Evolutionary conservation across 2,113 vertebrate genomes (phyloP).

Genomic region (Bucco capensis): DNA sequence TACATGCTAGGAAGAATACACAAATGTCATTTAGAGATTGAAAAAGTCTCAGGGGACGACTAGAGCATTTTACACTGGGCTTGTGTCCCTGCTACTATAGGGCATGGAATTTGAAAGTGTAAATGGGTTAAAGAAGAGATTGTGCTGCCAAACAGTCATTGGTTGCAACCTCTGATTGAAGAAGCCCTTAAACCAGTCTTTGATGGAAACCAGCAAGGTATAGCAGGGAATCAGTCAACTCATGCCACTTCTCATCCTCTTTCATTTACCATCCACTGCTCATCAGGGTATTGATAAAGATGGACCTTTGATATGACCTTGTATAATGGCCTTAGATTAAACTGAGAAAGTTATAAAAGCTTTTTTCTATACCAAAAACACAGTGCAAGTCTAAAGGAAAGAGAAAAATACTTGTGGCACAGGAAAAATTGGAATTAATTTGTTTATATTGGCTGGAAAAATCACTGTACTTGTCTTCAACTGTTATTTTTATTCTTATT

Average conservation of each 20-base stretch:
- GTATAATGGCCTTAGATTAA: neutral
- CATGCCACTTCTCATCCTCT: neutral
- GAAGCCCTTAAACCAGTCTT: neutral
- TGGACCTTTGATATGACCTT: neutral
- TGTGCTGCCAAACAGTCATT: neutral
- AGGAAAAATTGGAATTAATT: neutral
- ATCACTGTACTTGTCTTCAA: neutral
- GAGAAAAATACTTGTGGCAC: neutral
- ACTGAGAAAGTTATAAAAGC: neutral
- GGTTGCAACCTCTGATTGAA: neutral
- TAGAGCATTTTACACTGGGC: neutral
- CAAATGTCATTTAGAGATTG: neutral
- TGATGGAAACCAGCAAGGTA: neutral
- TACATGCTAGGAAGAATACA: neutral
- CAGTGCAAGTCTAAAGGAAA: neutral
- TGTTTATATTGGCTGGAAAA: neutral
- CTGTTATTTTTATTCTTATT: neutral
- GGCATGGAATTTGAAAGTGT: neutral
- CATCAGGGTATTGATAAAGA: neutral
- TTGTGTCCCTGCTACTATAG: neutral
- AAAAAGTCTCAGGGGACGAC: neutral
- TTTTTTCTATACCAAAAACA: neutral
- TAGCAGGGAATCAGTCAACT: neutral
- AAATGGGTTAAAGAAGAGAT: neutral
- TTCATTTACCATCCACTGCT: neutral